Conservation (phyloP, 2,113 vertebrate genomes). For the Amphilophus citrinellus region DNA sequence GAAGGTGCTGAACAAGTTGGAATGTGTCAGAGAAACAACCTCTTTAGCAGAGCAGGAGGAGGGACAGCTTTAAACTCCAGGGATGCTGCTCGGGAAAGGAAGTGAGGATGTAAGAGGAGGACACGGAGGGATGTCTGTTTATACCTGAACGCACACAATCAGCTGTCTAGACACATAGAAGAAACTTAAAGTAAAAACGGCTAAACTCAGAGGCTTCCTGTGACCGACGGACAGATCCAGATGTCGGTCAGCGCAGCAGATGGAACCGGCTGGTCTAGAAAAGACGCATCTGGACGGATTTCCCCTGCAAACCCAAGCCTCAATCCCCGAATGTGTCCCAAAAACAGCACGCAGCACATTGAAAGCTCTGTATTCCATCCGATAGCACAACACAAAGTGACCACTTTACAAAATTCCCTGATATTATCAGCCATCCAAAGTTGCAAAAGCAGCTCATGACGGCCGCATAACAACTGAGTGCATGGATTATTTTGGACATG, state of each 20-base stretch:
- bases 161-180: not conserved
- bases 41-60: not conserved
- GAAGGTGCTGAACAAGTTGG: not conserved
- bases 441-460: not conserved
- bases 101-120: not conserved
- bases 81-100: not conserved
- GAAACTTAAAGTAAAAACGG: not conserved
- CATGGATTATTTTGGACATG: not conserved
- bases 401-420: not conserved
- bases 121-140: not conserved
- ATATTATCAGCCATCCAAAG: not conserved
- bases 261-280: not conserved
- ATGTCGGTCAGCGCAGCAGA: constrained; percentile 44
- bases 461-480: not conserved
- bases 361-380: not conserved
- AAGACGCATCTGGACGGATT: constrained; percentile 41
- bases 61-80: not conserved
- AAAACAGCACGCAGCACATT: not conserved
- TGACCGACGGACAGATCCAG: constrained; percentile 19
- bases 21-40: not conserved
- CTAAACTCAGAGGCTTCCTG: not conserved
- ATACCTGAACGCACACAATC: not conserved
- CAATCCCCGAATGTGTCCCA: constrained; percentile 11
- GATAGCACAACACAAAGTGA: not conserved
- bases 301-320: not conserved